Base-by-base conservation (phyloP, 2,797 vertebrate species). In the Falco peregrinus region DNA sequence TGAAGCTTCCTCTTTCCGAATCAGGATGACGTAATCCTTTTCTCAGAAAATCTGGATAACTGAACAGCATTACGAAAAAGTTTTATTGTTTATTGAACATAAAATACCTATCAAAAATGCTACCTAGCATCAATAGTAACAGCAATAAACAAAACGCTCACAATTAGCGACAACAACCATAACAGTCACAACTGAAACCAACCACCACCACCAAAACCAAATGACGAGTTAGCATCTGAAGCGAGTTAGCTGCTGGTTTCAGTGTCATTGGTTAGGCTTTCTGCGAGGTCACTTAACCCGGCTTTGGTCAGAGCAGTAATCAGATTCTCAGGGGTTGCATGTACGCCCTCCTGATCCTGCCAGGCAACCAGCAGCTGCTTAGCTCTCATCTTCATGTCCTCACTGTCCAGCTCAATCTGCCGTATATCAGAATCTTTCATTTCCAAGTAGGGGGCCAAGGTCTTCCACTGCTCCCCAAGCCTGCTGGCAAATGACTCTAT, bases 341-440 rank as follows among this genome's bases (percentile, higher is more conserved):
- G 99, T 2, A 97, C 16, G 1, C 99, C 99, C 95, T 99, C 99
- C 86, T 99, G 97, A 87, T 99, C 99, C 97, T 99, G 99, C 99
- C 99, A 99, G 89, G 99, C 98, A 11, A 99, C 99, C 31, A 99
- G 98, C 95, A 99, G 98, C 98, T 99, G 99, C 95, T 99, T 99
- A 2, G 99, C 99, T 96, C 99, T 99, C 98, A 99, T 99, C 90
- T 98, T 98, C 33, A 98, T 85, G 5, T 99, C 99, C 90, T 99
- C 99, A 0, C 99, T 99, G 90, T 99, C 99, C 0, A 98, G 98
- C 96, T 99, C 99, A 1, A 99, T 99, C 97, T 99, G 99, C 31
- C 98, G 98, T 82, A 99, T 97, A 81, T 99, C 99, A 0, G 98
- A 97, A 4, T 99, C 99, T 96, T 99, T 99, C 98, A 99, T 99